These are phyloP conservation scores for Cosmia pyralina DNA, from an alignment of 2,888 invertebrate genomes.

Conservation along the genomic window DNA sequence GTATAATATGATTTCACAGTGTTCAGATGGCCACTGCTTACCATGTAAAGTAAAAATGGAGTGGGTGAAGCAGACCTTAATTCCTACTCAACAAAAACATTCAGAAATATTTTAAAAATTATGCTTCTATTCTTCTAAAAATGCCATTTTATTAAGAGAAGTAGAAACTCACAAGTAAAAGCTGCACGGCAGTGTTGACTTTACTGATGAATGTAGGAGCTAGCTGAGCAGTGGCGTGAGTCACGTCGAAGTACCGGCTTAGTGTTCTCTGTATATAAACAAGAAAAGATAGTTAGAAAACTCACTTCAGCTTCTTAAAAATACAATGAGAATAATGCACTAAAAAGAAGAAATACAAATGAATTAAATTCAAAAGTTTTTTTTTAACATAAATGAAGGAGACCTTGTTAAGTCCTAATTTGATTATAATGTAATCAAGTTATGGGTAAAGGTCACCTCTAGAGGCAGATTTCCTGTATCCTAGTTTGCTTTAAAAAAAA, in stretches of 20 bases:
- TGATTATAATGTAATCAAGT: too few relatives aligned
- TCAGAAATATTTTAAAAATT: too few relatives aligned
- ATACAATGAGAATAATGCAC: background rate
- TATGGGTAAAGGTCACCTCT: too few relatives aligned
- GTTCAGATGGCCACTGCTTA: background rate
- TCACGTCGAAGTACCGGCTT: constrained; percentile 96
- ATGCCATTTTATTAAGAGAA: background rate
- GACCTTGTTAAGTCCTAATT: too few relatives aligned
- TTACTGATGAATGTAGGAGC: constrained; percentile 98
- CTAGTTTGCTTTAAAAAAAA: background rate
- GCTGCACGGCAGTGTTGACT: constrained; percentile 97
- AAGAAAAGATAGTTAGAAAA: background rate
- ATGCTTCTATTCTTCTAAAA: background rate
- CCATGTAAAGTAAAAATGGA: background rate
- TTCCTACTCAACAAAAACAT: background rate
- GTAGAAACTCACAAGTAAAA: constrained; percentile 90
- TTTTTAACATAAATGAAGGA: too few relatives aligned
- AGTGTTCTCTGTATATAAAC: constrained; percentile 93
- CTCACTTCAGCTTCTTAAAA: background rate
- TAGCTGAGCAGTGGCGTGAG: constrained; percentile 97
- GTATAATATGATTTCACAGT: background rate
- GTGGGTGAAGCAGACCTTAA: background rate
- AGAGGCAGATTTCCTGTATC: too few relatives aligned
- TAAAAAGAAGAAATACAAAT: background rate
- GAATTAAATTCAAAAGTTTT: background rate